Percentiles rank a stretch among this genome's conserved stretches.
phyloP scores from a whole-genome alignment of 1,140 invertebrate genomes.

The Drosophila dunni region DNA sequence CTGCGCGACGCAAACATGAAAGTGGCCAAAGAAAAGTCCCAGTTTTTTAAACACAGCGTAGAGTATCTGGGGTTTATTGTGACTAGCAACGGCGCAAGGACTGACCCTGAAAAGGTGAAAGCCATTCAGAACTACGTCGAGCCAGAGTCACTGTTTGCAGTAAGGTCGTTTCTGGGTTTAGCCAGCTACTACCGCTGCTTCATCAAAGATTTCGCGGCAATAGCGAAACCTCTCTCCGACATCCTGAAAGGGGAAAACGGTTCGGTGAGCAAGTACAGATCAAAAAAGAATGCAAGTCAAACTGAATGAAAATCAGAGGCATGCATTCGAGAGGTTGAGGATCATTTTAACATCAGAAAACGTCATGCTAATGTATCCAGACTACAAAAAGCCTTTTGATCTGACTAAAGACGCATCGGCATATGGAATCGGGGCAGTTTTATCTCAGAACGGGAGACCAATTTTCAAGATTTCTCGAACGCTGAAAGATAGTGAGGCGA shows the following conservation, averaged over 20 bases:
- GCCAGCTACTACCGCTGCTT: neutral
- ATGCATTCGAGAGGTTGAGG: conserved; percentile 5
- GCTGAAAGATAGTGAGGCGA: neutral
- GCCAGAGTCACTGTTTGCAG: neutral
- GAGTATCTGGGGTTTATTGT: conserved; percentile 3
- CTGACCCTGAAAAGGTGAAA: conserved; percentile 7
- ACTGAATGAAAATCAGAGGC: neutral
- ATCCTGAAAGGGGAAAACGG: conserved; percentile 48
- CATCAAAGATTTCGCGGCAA: neutral
- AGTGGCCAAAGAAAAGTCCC: neutral
- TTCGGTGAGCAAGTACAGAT: conserved; percentile 5
- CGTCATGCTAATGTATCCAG: neutral
- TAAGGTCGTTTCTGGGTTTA: neutral
- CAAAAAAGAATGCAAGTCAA: neutral
- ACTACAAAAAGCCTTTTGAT: neutral
- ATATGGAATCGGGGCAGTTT: neutral
- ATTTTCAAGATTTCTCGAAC: neutral
- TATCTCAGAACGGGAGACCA: neutral
- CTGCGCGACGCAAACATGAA: neutral
- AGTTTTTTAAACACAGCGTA: neutral
- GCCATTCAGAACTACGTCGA: neutral
- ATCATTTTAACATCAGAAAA: conserved; percentile 8
- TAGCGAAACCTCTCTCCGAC: neutral
- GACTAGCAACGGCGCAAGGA: neutral
- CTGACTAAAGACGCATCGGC: neutral